phyloP scores from a whole-genome alignment of 2,797 vertebrate genomes.

The Acrossocheilus wenchowensis region DNA sequence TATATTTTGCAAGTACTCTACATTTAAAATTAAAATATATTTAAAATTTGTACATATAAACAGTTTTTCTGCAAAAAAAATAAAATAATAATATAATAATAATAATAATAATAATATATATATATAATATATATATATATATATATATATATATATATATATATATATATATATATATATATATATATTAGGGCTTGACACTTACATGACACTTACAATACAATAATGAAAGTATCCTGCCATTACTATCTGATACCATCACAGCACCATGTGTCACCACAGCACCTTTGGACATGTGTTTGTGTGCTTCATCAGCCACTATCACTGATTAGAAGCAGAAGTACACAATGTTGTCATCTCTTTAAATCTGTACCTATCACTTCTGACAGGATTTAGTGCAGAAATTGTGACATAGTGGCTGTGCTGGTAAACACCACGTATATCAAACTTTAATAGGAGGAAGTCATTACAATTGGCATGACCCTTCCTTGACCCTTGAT shows the following conservation, averaged over 20 bases:
- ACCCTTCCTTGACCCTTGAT: conserved; percentile 80
- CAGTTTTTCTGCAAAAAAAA: not conserved
- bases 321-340: conserved; percentile 10
- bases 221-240: not conserved
- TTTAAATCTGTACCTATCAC: conserved; percentile 21
- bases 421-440: conserved; percentile 74
- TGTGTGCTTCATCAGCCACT: conserved; percentile 4
- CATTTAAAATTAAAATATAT: too few relatives aligned
- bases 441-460: conserved; percentile 82
- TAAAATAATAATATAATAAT: too few relatives aligned
- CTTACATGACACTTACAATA: not conserved
- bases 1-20: too few relatives aligned
- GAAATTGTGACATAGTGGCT: conserved; percentile 67
- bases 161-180: too few relatives aligned
- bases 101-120: too few relatives aligned
- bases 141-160: not conserved
- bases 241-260: not conserved
- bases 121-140: too few relatives aligned
- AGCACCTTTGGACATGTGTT: not conserved
- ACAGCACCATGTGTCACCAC: not conserved
- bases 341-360: conserved; percentile 37
- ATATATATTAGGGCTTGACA: not conserved
- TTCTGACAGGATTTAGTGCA: conserved; percentile 32
- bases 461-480: conserved; percentile 78
- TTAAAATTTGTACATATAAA: not conserved